Percentiles rank a stretch among this genome's conserved stretches.
Evolutionary conservation across 2,113 vertebrate genomes (phyloP).

Genomic region (Poeciliopsis prolifica): DNA sequence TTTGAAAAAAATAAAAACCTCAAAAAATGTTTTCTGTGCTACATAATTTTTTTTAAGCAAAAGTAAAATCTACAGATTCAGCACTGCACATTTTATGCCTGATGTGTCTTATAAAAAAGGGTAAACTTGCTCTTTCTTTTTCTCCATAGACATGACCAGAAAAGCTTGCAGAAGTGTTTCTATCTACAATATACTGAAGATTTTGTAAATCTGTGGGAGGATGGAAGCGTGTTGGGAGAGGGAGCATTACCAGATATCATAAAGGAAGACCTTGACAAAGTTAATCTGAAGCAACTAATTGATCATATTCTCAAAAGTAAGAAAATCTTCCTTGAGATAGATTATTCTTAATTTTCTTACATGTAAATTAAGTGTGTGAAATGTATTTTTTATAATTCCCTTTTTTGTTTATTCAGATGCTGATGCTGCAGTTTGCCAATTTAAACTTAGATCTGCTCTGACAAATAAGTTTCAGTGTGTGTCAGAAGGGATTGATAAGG

Average conservation of each 20-base stretch:
- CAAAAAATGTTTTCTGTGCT: no score
- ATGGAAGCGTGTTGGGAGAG: not conserved
- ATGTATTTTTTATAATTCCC: not conserved
- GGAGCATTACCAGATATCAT: not conserved
- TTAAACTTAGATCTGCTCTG: not conserved
- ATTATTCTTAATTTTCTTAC: no score
- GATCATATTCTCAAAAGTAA: no score
- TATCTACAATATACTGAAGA: not conserved
- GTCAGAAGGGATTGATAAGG: slow-evolving; percentile 7
- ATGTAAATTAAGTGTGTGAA: not conserved
- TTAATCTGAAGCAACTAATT: not conserved
- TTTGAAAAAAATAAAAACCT: no score
- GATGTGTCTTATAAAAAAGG: no score
- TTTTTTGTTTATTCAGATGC: slow-evolving; percentile 1
- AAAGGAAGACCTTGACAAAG: no score
- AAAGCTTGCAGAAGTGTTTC: not conserved
- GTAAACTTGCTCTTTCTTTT: not conserved
- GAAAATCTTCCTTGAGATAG: no score
- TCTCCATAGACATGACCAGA: not conserved
- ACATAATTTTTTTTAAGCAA: no score
- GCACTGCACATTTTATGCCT: not conserved
- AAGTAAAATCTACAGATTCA: no score
- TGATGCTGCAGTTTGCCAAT: slow-evolving; percentile 1
- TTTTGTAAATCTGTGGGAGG: not conserved
- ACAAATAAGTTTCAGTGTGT: slow-evolving; percentile 8